phyloP scores from a whole-genome alignment of 2,797 vertebrate genomes.

The Melanotaenia parkinsoni region DNA sequence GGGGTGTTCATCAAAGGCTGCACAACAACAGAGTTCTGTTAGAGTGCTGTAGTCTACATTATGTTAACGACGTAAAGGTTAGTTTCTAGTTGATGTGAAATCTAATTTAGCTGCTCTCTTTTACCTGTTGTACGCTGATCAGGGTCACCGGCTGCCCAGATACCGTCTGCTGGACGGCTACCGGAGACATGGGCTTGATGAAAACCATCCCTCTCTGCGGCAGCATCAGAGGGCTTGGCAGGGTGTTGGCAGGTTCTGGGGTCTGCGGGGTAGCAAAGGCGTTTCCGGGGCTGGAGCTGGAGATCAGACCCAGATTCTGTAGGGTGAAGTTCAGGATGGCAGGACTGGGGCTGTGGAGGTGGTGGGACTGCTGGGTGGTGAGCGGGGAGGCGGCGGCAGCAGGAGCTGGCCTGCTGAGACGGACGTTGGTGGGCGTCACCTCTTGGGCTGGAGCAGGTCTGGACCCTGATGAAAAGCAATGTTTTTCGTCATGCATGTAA shows the following conservation, averaged over 20 bases:
- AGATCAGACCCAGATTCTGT: conserved; percentile 90
- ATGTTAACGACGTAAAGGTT: too few relatives aligned
- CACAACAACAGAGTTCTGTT: conserved; percentile 11
- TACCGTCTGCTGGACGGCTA: conserved; percentile 49
- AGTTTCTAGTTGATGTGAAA: too few relatives aligned
- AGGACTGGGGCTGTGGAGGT: conserved; percentile 83
- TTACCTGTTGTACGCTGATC: conserved; percentile 82
- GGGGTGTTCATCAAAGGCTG: conserved; percentile 87
- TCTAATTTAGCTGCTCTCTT: background rate
- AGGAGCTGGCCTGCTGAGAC: conserved; percentile 71
- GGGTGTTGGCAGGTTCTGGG: conserved; percentile 65
- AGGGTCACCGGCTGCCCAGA: conserved; percentile 73
- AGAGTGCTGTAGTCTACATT: background rate
- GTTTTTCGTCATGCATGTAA: background rate
- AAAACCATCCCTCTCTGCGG: conserved; percentile 85
- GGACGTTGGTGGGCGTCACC: conserved; percentile 76
- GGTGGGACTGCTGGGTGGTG: conserved; percentile 74
- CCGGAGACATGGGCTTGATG: conserved; percentile 76
- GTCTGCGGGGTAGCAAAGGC: conserved; percentile 46
- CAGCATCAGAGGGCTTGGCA: conserved; percentile 58
- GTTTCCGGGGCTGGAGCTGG: conserved; percentile 70
- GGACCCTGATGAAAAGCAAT: conserved; percentile 67
- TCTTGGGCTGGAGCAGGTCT: conserved; percentile 71
- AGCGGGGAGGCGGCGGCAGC: conserved; percentile 73
- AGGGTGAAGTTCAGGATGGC: conserved; percentile 93